A percentile compares a stretch with the other conserved stretches of the same genome.
phyloP scores from a whole-genome alignment of 30 jellyfish, hydroid and myxozoan genomes.

The Pelagia noctiluca region DNA sequence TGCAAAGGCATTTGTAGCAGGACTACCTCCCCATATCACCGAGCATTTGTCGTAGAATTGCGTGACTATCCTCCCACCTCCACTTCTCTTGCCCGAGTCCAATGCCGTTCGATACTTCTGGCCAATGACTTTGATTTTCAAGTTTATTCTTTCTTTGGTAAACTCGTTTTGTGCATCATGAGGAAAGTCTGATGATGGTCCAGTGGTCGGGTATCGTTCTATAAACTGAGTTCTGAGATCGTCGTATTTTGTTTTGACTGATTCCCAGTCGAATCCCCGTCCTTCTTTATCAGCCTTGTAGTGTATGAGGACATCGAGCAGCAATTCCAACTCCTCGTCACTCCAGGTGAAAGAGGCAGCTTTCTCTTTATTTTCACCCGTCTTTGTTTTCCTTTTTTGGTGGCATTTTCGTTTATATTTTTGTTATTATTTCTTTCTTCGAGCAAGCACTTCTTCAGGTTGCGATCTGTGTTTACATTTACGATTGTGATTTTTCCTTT shows the following conservation, averaged over 20 bases:
- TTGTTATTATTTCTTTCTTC: too few species aligned
- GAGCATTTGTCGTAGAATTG: conserved; percentile 44
- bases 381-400: conserved; percentile 19
- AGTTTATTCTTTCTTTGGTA: not conserved
- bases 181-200: conserved; percentile 8
- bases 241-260: conserved; percentile 16
- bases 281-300: too few species aligned
- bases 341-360: conserved; percentile 21
- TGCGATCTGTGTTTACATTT: too few species aligned
- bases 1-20: conserved; percentile 58
- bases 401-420: not conserved
- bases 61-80: conserved; percentile 50
- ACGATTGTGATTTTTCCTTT: too few species aligned
- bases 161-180: not conserved
- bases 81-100: conserved; percentile 55
- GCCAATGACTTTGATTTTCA: conserved; percentile 9
- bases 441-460: too few species aligned
- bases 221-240: not conserved
- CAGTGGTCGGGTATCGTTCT: conserved; percentile 12
- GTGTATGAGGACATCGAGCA: not conserved
- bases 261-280: conserved; percentile 18
- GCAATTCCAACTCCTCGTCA: too few species aligned
- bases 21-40: conserved; percentile 53
- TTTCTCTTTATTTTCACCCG: conserved; percentile 12
- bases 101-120: conserved; percentile 21